Base-by-base conservation (phyloP, 2,113 vertebrate genomes). In the Mobula hypostoma region DNA sequence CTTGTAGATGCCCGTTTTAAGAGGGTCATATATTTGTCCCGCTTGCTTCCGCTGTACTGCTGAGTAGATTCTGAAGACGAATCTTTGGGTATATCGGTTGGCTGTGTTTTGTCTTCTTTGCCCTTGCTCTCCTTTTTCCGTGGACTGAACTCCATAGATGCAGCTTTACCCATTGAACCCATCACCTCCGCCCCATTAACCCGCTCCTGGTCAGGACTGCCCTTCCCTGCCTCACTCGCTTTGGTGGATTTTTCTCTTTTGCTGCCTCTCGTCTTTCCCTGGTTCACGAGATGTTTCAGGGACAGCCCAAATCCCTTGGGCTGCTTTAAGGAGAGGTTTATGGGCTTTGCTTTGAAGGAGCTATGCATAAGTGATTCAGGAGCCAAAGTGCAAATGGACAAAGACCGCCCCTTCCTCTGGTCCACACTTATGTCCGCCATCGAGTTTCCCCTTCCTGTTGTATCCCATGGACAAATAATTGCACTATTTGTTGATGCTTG, bases 321-420 rank as follows among this genome's bases (percentile, higher is more conserved):
- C 12, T 95, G n/a, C 87, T 96, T 96, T 61, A 97, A 97, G 91
- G 97, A 96, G 7, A 95, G 96, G 11, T 95, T 95, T 79, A 95
- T 95, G 63, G 97, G 96, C 94, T 96, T 97, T 7, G 94, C 14
- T 83, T 95, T 97, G 27, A 48, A 40, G 0, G 94, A 78, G 27
- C 36, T n/a, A 87, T 95, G 94, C 90, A 95, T 95, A 36, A 96
- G 96, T 58, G 97, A 96, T 32, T 95, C 96, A 40, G 97, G 97
- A 76, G 95, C 96, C 94, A 97, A 97, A 79, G 95, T 95, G 63
- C 96, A 97, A 36, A 97, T 95, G 4, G 94, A 85, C 90, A 94
- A 40, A 93, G 90, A 93, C 94, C 90, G 95, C 95, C 74, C 95
- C 94, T 95, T 95, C 96, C 27, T 94, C 70, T 8, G 94, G 94